phyloP scores from a whole-genome alignment of 2,888 invertebrate species.

The Drosophila atripex region DNA sequence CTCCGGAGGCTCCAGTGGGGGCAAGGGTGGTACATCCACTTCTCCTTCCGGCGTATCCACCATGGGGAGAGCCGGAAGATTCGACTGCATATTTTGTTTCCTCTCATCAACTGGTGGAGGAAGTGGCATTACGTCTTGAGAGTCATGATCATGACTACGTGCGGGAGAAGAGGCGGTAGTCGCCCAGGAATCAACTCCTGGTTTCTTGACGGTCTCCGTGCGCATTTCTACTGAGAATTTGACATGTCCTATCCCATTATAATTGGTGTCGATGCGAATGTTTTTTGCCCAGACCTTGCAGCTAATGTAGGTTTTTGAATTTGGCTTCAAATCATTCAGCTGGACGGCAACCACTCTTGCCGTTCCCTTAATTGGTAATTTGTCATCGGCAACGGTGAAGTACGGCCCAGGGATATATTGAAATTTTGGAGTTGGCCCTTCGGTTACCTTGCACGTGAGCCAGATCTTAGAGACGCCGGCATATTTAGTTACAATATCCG shows the following conservation, averaged over 20 bases:
- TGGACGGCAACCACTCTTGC: conserved; percentile 55
- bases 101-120: too few relatives aligned
- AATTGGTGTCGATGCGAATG: conserved; percentile 35
- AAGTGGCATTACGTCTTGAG: neutral
- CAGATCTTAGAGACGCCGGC: conserved; percentile 47
- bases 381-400: conserved; percentile 24
- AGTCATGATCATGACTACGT: neutral
- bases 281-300: conserved; percentile 65
- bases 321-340: conserved; percentile 31
- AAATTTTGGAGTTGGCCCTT: conserved; percentile 7
- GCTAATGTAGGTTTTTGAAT: conserved; percentile 14
- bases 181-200: neutral
- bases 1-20: neutral
- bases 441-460: conserved; percentile 45
- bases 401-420: conserved; percentile 54
- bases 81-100: too few relatives aligned
- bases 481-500: conserved; percentile 4
- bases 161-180: neutral
- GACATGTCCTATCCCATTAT: conserved; percentile 49
- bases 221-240: conserved; percentile 38
- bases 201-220: neutral
- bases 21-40: neutral
- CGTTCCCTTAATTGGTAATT: conserved; percentile 13
- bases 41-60: neutral
- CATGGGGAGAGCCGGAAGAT: neutral